These are phyloP conservation scores for Melanocharis versteri DNA, from an alignment of 2,113 vertebrate genomes.

Conservation along the genomic window DNA sequence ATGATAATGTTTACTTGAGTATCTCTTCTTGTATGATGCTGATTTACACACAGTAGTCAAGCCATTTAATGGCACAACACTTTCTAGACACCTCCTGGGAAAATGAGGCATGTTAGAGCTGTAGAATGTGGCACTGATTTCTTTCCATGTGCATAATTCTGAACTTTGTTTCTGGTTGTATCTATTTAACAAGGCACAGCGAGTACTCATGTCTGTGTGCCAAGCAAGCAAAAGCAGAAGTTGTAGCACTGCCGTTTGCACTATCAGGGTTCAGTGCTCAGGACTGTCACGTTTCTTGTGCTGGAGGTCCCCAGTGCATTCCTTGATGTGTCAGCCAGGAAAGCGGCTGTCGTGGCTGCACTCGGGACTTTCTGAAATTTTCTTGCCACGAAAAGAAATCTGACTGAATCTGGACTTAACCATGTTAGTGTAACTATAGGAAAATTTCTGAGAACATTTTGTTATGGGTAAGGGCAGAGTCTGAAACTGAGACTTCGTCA, in stretches of 20 bases:
- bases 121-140: not conserved
- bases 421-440: not conserved
- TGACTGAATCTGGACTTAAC: not conserved
- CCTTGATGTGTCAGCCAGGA: conserved; percentile 15
- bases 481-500: conserved; percentile 32
- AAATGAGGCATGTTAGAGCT: not conserved
- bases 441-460: conserved; percentile 20
- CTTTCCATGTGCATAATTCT: not conserved
- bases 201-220: not conserved
- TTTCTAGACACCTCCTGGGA: not conserved
- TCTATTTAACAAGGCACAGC: not conserved
- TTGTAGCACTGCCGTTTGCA: not conserved
- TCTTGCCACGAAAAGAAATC: not conserved
- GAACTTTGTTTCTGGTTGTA: not conserved
- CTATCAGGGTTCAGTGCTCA: not conserved
- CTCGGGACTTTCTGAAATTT: not conserved
- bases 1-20: not conserved
- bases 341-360: not conserved
- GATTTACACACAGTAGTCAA: not conserved
- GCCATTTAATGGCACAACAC: not conserved
- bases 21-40: not conserved
- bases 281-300: not conserved
- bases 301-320: not conserved
- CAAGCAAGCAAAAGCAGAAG: not conserved
- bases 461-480: not conserved